Evolutionary conservation across 2,113 vertebrate species (phyloP).

Genomic region (Prochilodus magdalenae): DNA sequence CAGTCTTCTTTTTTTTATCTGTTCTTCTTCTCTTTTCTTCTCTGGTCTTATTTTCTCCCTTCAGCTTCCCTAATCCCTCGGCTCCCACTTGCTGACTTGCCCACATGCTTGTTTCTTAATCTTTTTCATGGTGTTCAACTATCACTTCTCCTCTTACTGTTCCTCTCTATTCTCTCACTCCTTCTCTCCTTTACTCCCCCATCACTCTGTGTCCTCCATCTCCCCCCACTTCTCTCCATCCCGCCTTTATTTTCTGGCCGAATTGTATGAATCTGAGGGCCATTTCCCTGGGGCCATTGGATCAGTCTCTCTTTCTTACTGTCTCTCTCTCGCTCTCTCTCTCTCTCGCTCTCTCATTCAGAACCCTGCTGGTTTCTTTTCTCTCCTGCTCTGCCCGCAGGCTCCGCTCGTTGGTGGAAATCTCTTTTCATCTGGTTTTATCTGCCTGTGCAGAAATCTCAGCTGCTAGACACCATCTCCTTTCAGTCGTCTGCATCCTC

Average conservation of each 20-base stretch:
- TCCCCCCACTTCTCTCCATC: neutral
- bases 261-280: neutral
- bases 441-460: neutral
- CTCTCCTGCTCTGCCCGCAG: neutral
- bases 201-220: neutral
- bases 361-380: slow-evolving; percentile 1
- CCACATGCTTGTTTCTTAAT: neutral
- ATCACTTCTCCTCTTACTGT: neutral
- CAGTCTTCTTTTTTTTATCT: neutral
- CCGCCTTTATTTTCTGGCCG: neutral
- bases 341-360: slow-evolving; percentile 5
- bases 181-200: neutral
- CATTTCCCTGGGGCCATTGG: slow-evolving; percentile 3
- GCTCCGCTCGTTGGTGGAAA: slow-evolving; percentile 9
- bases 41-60: neutral
- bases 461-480: neutral
- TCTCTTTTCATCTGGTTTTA: slow-evolving; percentile 9
- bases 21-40: neutral
- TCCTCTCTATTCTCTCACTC: neutral
- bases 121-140: slow-evolving; percentile 12
- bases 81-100: neutral
- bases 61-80: neutral
- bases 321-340: neutral
- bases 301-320: neutral
- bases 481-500: neutral